Conservation (phyloP, 2,113 vertebrate species). For the Pituophis catenifer region DNA sequence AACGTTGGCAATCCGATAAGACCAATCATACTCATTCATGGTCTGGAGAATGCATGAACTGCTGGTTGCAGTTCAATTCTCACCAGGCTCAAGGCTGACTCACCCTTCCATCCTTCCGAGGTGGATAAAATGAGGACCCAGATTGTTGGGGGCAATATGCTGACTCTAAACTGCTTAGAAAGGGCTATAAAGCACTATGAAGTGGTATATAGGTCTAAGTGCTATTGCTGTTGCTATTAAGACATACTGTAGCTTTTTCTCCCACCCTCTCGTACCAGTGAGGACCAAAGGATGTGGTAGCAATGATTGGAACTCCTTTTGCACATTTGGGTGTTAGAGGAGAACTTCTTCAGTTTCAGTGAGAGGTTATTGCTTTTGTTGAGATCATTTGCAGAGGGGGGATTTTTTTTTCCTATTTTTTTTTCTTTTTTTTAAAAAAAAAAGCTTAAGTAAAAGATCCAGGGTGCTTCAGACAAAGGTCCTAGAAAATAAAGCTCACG, state of each 20-base stretch:
- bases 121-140: too few species aligned
- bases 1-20: not conserved
- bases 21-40: not conserved
- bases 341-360: not conserved
- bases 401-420: not conserved
- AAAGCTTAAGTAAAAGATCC: slow-evolving; percentile 32
- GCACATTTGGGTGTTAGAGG: not conserved
- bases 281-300: not conserved
- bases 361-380: not conserved
- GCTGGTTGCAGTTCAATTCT: too few species aligned
- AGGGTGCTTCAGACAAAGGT: slow-evolving; percentile 61
- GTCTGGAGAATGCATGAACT: not conserved
- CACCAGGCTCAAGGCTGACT: too few species aligned
- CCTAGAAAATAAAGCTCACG: slow-evolving; percentile 59
- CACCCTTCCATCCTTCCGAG: too few species aligned
- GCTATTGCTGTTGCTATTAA: not conserved
- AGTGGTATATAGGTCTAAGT: too few species aligned
- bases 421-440: not conserved
- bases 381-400: not conserved
- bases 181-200: too few species aligned
- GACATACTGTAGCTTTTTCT: not conserved
- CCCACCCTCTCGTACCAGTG: not conserved
- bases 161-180: too few species aligned
- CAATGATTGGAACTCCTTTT: not conserved
- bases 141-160: too few species aligned